A percentile compares a stretch with the other conserved stretches of the same genome.
Conservation (phyloP, 2,888 invertebrate species). For the Mechanitis messenoides region DNA sequence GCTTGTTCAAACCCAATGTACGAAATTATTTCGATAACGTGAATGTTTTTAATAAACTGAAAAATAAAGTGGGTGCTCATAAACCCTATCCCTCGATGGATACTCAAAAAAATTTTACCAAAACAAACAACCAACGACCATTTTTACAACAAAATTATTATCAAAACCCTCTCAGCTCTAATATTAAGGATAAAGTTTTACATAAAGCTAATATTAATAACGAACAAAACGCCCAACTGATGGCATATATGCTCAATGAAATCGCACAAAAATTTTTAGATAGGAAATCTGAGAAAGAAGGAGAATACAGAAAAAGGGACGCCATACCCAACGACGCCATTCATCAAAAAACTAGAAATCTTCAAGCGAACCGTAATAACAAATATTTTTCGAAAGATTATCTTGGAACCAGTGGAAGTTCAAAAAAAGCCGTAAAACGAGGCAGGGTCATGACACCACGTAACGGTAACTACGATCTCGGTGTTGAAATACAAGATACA, state of each 20-base stretch:
- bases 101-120: constrained; percentile 3
- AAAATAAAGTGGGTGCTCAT: constrained; percentile 1
- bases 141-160: constrained; percentile 9
- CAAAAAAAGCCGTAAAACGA: constrained; percentile 34
- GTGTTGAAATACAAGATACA: constrained; percentile 34
- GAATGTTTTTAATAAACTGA: constrained; percentile 4
- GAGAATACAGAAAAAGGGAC: constrained; percentile 25
- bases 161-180: constrained; percentile 13
- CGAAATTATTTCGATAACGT: background rate
- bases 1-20: background rate
- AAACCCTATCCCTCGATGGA: background rate
- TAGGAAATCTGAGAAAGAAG: constrained; percentile 24
- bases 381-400: background rate
- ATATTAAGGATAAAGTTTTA: constrained; percentile 20
- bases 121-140: background rate
- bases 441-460: constrained; percentile 29
- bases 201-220: constrained; percentile 20
- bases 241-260: constrained; percentile 36
- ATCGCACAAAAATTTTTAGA: constrained; percentile 32
- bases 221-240: constrained; percentile 13
- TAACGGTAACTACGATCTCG: constrained; percentile 38
- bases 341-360: constrained; percentile 31
- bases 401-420: background rate
- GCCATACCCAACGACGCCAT: constrained; percentile 12
- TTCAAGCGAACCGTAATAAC: background rate